A percentile compares a stretch with the other conserved stretches of the same genome.
Evolutionary conservation across 2,113 vertebrate genomes (phyloP).

Genomic region (Callopanchax toddi): DNA sequence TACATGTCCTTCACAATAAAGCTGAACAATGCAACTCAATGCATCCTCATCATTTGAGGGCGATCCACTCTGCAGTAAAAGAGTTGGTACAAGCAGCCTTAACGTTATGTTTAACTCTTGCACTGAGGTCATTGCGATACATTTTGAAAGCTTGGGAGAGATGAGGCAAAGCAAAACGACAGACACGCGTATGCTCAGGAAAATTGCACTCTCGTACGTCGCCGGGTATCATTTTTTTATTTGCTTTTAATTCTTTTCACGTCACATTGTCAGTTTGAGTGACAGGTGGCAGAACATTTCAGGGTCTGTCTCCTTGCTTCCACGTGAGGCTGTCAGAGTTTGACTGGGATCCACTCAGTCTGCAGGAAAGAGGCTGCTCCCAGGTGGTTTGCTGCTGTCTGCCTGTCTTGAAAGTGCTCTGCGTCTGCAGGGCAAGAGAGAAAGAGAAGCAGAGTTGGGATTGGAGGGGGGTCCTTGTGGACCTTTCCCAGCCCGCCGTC

Average conservation of each 20-base stretch:
- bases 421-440: conserved; percentile 62
- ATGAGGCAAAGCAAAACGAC: conserved; percentile 2
- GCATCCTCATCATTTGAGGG: background rate
- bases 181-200: conserved; percentile 12
- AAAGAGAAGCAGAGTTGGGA: conserved; percentile 21
- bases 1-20: conserved; percentile 5
- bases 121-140: conserved; percentile 24
- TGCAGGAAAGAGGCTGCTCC: conserved; percentile 71
- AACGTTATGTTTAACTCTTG: conserved; percentile 5
- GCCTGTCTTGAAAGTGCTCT: conserved; percentile 78
- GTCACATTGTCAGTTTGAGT: conserved; percentile 79
- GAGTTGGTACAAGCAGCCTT: conserved; percentile 11
- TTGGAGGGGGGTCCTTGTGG: conserved; percentile 58
- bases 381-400: conserved; percentile 80
- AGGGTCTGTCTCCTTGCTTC: conserved; percentile 76
- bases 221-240: conserved; percentile 61
- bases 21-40: conserved; percentile 2
- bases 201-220: conserved; percentile 20
- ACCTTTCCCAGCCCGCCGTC: conserved; percentile 69
- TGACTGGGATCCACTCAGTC: conserved; percentile 77
- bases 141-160: conserved; percentile 18
- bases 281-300: conserved; percentile 83
- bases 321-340: conserved; percentile 77
- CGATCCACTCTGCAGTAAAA: background rate
- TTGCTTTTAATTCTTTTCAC: conserved; percentile 78